phyloP scores from a whole-genome alignment of 2,888 invertebrate genomes.

The Orchesellides sinensis region DNA sequence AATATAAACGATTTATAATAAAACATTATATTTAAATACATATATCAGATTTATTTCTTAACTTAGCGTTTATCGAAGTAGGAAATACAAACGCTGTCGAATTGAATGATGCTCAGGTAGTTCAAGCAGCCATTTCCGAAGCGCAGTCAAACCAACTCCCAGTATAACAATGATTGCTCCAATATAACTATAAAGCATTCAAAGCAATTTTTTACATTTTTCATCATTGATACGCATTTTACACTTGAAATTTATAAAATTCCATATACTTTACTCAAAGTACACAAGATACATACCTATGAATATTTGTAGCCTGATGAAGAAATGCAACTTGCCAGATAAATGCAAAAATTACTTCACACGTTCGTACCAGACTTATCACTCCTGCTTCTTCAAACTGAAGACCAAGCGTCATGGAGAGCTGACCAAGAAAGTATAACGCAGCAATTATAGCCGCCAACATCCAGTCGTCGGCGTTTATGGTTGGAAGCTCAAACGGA shows the following conservation, averaged over 20 bases:
- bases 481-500: slow-evolving; percentile 53
- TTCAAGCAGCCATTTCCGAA: slow-evolving; percentile 46
- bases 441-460: slow-evolving; percentile 49
- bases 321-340: slow-evolving; percentile 70
- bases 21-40: too few species aligned
- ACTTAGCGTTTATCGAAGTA: slow-evolving; percentile 45
- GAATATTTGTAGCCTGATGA: slow-evolving; percentile 61
- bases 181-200: slow-evolving; percentile 17
- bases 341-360: slow-evolving; percentile 66
- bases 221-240: background rate
- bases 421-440: slow-evolving; percentile 68
- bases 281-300: slow-evolving; percentile 47
- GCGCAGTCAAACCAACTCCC: slow-evolving; percentile 36
- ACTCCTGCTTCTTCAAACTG: slow-evolving; percentile 70
- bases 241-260: too few species aligned
- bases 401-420: slow-evolving; percentile 67
- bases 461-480: slow-evolving; percentile 52
- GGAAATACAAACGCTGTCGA: slow-evolving; percentile 7
- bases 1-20: too few species aligned
- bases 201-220: background rate
- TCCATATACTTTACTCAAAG: background rate
- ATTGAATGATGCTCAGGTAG: slow-evolving; percentile 31
- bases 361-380: slow-evolving; percentile 67
- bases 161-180: slow-evolving; percentile 52
- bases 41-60: too few species aligned